Percentiles rank a stretch among this genome's conserved stretches.
phyloP scores from a whole-genome alignment of 2,113 vertebrate genomes.

The Mystacornis crossleyi region DNA sequence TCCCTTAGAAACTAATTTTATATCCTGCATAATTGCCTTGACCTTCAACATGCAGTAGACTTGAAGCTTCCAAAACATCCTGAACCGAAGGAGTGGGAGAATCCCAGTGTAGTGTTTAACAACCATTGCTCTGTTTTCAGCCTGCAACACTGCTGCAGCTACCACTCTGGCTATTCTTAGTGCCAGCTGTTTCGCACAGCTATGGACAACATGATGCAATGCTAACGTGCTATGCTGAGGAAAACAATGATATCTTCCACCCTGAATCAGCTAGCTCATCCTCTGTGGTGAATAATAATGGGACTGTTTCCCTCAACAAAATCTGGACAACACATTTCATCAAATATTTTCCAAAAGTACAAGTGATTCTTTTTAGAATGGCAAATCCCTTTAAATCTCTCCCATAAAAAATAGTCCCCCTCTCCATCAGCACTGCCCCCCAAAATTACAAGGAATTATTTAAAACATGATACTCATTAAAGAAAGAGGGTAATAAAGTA shows the following conservation, averaged over 20 bases:
- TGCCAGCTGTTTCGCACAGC: slow-evolving; percentile 12
- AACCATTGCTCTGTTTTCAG: not conserved
- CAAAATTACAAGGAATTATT: not conserved
- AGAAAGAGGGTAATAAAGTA: not conserved
- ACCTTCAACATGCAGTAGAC: not conserved
- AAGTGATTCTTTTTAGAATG: not conserved
- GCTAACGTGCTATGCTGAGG: not conserved
- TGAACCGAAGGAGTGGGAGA: not conserved
- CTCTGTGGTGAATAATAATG: not conserved
- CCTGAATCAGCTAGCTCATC: not conserved
- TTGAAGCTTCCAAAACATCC: not conserved
- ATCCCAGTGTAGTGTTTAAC: not conserved
- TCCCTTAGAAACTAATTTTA: not conserved
- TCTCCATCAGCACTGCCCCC: not conserved
- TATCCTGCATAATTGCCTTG: not conserved
- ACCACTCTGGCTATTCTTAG: not conserved
- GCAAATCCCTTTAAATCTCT: not conserved
- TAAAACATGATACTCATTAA: not conserved
- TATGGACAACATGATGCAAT: not conserved
- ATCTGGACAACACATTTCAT: not conserved
- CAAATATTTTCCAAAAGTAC: not conserved
- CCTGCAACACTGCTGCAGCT: not conserved
- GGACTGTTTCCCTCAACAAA: not conserved
- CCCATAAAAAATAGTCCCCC: not conserved
- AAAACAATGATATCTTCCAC: not conserved